Conservation (phyloP, 30 jellyfish, hydroid and myxozoan species). For the Aurelia sp. region DNA sequence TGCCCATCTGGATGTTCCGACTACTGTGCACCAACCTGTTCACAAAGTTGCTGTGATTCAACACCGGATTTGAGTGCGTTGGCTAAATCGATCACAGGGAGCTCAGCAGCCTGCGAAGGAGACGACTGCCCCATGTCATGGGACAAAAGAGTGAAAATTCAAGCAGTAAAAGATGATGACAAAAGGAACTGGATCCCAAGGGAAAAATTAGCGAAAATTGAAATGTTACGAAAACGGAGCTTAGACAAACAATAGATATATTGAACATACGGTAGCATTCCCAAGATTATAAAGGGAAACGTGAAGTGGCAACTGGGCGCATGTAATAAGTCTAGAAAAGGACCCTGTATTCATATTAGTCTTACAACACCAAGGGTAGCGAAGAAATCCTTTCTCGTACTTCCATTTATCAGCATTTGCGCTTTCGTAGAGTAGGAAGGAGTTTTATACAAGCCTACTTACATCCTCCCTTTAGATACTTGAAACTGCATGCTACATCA, state of each 20-base stretch:
- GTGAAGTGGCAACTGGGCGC: too few relatives aligned
- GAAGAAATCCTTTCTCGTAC: too few relatives aligned
- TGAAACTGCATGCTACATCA: too few relatives aligned
- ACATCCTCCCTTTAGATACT: too few relatives aligned
- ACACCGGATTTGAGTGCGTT: slow-evolving; percentile 93
- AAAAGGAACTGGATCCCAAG: slow-evolving; percentile 69
- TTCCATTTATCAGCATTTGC: too few relatives aligned
- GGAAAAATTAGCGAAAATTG: slow-evolving; percentile 59
- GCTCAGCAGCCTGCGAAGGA: slow-evolving; percentile 47
- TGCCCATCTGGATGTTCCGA: slow-evolving; percentile 91
- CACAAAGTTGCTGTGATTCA: slow-evolving; percentile 89
- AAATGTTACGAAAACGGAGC: slow-evolving; percentile 65
- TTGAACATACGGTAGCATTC: too few relatives aligned
- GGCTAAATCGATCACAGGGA: slow-evolving; percentile 75
- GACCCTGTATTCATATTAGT: too few relatives aligned
- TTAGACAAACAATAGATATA: slow-evolving; percentile 4
- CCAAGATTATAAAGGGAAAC: too few relatives aligned
- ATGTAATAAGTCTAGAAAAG: too few relatives aligned
- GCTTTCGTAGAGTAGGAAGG: too few relatives aligned
- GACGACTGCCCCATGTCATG: slow-evolving; percentile 68
- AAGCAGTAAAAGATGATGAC: slow-evolving; percentile 80
- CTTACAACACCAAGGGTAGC: too few relatives aligned
- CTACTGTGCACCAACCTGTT: slow-evolving; percentile 90
- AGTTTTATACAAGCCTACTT: too few relatives aligned
- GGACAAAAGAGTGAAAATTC: slow-evolving; percentile 83